Evolutionary conservation across 2,797 vertebrate genomes (phyloP).

Genomic region (Coregonus suidteri): DNA sequence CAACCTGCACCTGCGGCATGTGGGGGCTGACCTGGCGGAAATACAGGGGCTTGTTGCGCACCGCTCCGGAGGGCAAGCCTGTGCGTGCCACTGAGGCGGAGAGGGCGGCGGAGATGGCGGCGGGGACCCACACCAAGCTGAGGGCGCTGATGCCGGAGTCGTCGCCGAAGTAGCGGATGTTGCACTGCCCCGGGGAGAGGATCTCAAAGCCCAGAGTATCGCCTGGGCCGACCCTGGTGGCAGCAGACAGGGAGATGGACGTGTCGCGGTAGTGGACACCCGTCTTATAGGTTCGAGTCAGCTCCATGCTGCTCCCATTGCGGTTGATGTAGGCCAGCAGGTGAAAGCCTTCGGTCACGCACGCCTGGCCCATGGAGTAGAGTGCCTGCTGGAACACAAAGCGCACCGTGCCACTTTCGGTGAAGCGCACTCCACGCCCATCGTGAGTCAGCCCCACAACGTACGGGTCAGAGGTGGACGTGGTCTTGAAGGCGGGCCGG

Average conservation of each 20-base stretch:
- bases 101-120: constrained; percentile 79
- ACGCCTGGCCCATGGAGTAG: constrained; percentile 86
- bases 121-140: constrained; percentile 87
- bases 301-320: constrained; percentile 80
- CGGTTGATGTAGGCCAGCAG: constrained; percentile 80
- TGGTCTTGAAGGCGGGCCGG: constrained; percentile 79
- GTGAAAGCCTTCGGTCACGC: constrained; percentile 82
- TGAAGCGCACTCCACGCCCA: constrained; percentile 81
- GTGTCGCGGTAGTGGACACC: constrained; percentile 88
- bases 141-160: constrained; percentile 85
- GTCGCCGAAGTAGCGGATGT: constrained; percentile 84
- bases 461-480: constrained; percentile 83
- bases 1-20: constrained; percentile 80
- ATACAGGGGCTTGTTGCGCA: constrained; percentile 84
- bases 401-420: constrained; percentile 81
- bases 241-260: constrained; percentile 81
- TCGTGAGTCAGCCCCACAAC: constrained; percentile 83
- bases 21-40: constrained; percentile 77
- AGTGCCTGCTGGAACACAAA: constrained; percentile 88
- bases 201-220: constrained; percentile 85
- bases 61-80: constrained; percentile 80
- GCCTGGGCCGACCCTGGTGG: constrained; percentile 71
- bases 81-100: constrained; percentile 76
- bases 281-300: constrained; percentile 79
- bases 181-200: constrained; percentile 83